Conservation (phyloP, 2,888 invertebrate genomes). For the Watsonalla binaria region DNA sequence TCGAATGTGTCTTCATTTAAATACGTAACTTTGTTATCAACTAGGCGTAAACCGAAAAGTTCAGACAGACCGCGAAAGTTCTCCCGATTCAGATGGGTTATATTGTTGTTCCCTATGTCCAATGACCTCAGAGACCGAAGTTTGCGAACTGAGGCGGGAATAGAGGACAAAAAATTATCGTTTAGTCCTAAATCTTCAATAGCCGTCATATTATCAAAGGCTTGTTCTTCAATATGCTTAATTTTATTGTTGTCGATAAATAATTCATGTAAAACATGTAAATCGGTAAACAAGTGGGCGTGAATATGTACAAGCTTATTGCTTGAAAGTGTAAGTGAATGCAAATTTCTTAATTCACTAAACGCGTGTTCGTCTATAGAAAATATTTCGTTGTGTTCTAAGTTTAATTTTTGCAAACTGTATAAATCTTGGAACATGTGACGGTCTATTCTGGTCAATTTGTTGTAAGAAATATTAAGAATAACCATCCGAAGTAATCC, state of each 20-base stretch:
- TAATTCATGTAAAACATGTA: constrained; percentile 85
- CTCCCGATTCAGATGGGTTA: constrained; percentile 83
- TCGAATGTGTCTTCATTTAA: constrained; percentile 86
- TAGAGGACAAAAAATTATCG: constrained; percentile 82
- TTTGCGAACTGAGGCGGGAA: constrained; percentile 83
- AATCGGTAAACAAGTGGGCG: constrained; percentile 82
- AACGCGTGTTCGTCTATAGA: constrained; percentile 86
- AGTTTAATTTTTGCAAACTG: constrained; percentile 85
- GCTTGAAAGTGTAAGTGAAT: constrained; percentile 85
- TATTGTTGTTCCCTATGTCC: constrained; percentile 89
- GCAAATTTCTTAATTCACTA: constrained; percentile 84
- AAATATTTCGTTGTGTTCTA: constrained; percentile 85
- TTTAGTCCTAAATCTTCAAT: constrained; percentile 86
- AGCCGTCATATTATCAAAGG: constrained; percentile 87
- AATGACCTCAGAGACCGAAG: constrained; percentile 84
- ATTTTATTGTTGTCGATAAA: constrained; percentile 87
- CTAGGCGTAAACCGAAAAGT: constrained; percentile 86
- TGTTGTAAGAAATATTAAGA: constrained; percentile 85
- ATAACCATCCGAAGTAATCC: constrained; percentile 85
- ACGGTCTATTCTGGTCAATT: constrained; percentile 82
- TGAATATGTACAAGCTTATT: constrained; percentile 84
- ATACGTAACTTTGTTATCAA: constrained; percentile 88
- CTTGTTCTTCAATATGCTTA: constrained; percentile 81
- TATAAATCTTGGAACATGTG: constrained; percentile 85
- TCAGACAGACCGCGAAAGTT: constrained; percentile 86